Percentiles rank a stretch among this genome's conserved stretches.
Evolutionary conservation across 2,797 vertebrate species (phyloP).

Genomic region (Diceros bicornis): DNA sequence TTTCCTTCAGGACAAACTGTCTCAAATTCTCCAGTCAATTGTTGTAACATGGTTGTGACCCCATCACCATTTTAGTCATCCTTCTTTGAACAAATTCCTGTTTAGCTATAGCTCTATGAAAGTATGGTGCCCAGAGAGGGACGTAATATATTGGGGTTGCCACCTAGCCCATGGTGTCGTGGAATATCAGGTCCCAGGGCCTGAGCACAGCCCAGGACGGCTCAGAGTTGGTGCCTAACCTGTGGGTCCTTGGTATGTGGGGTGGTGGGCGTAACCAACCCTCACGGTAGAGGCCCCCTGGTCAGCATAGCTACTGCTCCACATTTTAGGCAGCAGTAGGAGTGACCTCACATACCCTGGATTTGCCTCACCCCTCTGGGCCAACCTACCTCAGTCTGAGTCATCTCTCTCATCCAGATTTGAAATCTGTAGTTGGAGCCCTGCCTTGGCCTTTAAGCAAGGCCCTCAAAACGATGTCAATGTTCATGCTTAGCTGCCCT

Average conservation of each 20-base stretch:
- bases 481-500: conserved; percentile 58
- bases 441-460: background rate
- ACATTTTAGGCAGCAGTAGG: background rate
- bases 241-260: too few relatives aligned
- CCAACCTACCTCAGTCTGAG: background rate
- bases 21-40: background rate
- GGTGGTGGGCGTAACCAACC: background rate
- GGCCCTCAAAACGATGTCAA: background rate
- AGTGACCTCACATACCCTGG: background rate
- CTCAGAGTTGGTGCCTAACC: background rate
- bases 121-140: background rate
- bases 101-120: background rate
- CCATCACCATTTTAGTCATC: background rate
- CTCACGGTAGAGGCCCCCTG: background rate
- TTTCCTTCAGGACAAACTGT: background rate
- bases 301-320: background rate
- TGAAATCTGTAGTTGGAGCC: background rate
- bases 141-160: background rate
- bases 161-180: too few relatives aligned
- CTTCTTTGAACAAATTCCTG: background rate
- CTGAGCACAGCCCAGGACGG: background rate
- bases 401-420: background rate
- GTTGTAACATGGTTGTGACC: background rate
- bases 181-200: background rate
- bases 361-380: background rate